These are phyloP conservation scores for Grus americana DNA, from an alignment of 2,113 vertebrate species.

Conservation along the genomic window DNA sequence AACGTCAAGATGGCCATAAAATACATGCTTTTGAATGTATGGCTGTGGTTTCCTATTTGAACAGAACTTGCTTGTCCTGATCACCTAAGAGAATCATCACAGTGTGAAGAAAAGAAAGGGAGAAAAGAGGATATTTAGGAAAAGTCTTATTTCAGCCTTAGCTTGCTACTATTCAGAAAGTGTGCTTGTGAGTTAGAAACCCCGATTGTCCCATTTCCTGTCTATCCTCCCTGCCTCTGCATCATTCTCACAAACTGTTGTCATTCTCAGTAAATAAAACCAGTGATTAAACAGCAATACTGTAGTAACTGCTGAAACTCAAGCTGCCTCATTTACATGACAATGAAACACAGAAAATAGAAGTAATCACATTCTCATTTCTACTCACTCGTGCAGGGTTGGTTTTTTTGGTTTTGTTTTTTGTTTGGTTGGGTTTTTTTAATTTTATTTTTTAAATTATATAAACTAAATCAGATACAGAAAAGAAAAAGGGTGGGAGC, in stretches of 20 bases:
- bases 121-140: background rate
- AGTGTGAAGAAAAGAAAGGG: background rate
- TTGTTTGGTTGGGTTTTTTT: background rate
- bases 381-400: background rate
- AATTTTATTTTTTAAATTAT: background rate
- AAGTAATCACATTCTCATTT: background rate
- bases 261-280: slow-evolving; percentile 5
- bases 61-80: background rate
- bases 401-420: background rate
- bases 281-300: background rate
- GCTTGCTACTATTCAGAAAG: background rate
- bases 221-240: background rate
- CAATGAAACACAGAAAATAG: background rate
- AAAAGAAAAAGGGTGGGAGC: background rate
- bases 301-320: slow-evolving; percentile 1
- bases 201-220: background rate
- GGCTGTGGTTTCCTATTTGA: background rate
- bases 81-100: background rate
- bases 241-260: background rate
- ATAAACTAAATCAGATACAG: background rate
- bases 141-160: background rate
- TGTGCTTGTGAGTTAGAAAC: background rate
- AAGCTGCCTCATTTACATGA: slow-evolving; percentile 13
- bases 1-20: background rate
- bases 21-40: background rate